Base-by-base conservation (phyloP, 30 jellyfish, hydroid and myxozoan species). In the Sanderia malayensis region DNA sequence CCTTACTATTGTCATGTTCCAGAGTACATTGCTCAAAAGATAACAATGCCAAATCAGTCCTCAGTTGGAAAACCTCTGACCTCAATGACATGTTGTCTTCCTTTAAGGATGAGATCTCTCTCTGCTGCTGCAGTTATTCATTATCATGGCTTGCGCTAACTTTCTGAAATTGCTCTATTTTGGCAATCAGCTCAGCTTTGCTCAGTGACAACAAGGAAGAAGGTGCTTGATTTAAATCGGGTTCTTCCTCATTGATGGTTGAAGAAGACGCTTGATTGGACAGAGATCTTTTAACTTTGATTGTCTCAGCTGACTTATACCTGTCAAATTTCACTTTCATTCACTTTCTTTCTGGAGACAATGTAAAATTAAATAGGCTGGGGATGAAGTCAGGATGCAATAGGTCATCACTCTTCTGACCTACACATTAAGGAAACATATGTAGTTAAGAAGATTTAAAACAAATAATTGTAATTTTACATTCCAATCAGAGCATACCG, bases 331-430 rank as follows among this genome's bases (percentile, higher is more conserved):
- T 49, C 25, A 2, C 23, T 4, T 4, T n/a, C 23, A 49, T 4
- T 20, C 26, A 2, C 23, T 20, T 49, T n/a, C 23, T 49, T 8
- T 49, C 64, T 4, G 23, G 64, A 9, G 64, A 49, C 64, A 4
- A 4, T 2, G 64, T 49, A 2, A n/a, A 4, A 4, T 11, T 4
- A 24, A 49, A 49, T 2, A 49, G 11, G 23, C 64, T 49, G 64
- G 64, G 64, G 18, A 49, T 20, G 64, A 4, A 49, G 64, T 49
- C 64, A 20, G 64, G 64, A 49, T 49, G 64, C 23, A n/a, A 2
- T 4, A 3, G 64, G 23, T 49, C 64, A 49, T 49, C 26, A 2
- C 23, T 49, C 18, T n/a, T 49, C 26, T 49, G 2, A 15, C 64
- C 64, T n/a, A 49, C 2, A n/a, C 8, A n/a, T n/a, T 4, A 20